Evolutionary conservation across 64 coral and sea anemone genomes (phyloP).

Genomic region (Montipora foliosa): DNA sequence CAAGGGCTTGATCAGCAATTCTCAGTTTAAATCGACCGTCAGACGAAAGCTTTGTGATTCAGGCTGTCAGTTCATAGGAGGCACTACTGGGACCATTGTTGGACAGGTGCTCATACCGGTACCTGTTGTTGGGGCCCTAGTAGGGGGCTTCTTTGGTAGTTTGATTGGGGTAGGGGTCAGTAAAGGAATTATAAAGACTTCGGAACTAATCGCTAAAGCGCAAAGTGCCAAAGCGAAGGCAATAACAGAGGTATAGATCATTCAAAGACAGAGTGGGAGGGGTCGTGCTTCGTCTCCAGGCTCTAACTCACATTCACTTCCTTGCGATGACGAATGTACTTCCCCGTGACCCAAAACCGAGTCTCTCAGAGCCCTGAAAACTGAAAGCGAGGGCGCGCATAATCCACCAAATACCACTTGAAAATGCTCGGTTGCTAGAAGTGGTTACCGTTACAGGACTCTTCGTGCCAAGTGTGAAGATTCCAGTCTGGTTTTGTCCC

Average conservation of each 20-base stretch:
- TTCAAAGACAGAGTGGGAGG: not conserved
- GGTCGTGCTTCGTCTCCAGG: not conserved
- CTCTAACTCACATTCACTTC: not conserved
- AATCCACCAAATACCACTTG: no score
- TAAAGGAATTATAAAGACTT: conserved; percentile 96
- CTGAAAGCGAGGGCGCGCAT: no score
- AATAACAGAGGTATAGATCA: conserved; percentile 73
- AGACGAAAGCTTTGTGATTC: conserved; percentile 89
- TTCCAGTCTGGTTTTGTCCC: not conserved
- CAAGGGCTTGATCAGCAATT: conserved; percentile 84
- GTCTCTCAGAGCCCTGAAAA: no score
- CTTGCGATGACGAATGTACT: no score
- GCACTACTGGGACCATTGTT: conserved; percentile 97
- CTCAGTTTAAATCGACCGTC: conserved; percentile 84
- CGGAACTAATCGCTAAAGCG: conserved; percentile 84
- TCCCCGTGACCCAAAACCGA: no score
- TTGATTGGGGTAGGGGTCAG: conserved; percentile 98
- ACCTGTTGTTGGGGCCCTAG: conserved; percentile 94
- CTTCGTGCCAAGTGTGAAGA: not conserved
- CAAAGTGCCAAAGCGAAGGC: conserved; percentile 74
- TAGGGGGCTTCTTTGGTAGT: conserved; percentile 96
- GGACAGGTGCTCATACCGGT: conserved; percentile 98
- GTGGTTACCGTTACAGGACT: no score
- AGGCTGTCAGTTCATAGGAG: conserved; percentile 96
- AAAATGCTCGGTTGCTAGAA: no score